Percentiles rank a stretch among this genome's conserved stretches.
These are phyloP conservation scores for Parasteatoda lunata DNA, from an alignment of 2,888 invertebrate species.

Conservation along the genomic window DNA sequence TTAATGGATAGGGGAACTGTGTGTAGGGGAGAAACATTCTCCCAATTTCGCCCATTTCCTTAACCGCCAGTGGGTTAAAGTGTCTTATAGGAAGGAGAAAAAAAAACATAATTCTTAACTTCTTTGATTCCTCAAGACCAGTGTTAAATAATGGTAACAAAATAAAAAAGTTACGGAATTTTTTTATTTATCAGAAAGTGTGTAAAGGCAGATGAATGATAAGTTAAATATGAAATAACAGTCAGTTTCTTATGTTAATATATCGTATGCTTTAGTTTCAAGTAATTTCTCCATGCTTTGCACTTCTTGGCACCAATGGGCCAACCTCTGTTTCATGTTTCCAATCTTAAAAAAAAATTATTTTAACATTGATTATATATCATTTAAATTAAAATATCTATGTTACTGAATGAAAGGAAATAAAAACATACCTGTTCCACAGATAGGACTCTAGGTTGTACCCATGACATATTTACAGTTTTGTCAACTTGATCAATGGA, in stretches of 20 bases:
- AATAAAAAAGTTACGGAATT: constrained; percentile 8
- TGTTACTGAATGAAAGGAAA: background rate
- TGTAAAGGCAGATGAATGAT: constrained; percentile 31
- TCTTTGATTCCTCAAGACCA: no score
- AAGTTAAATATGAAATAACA: background rate
- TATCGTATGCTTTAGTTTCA: constrained; percentile 85
- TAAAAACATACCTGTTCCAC: constrained; percentile 77
- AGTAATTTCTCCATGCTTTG: constrained; percentile 83
- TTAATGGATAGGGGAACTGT: no score
- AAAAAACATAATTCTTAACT: no score
- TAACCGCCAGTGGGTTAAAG: no score
- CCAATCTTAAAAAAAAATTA: constrained; percentile 78
- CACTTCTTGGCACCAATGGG: constrained; percentile 84
- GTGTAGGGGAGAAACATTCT: no score
- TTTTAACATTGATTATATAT: background rate
- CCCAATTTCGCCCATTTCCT: no score
- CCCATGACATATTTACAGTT: constrained; percentile 88
- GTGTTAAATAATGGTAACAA: no score
- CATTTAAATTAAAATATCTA: background rate
- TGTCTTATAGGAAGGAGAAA: no score
- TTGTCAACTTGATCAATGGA: constrained; percentile 92
- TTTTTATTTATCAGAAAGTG: constrained; percentile 40
- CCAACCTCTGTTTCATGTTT: constrained; percentile 82
- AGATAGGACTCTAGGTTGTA: constrained; percentile 87
- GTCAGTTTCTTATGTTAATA: constrained; percentile 78